phyloP scores from a whole-genome alignment of 23 tunicate species.

The Phallusia fumigata region DNA sequence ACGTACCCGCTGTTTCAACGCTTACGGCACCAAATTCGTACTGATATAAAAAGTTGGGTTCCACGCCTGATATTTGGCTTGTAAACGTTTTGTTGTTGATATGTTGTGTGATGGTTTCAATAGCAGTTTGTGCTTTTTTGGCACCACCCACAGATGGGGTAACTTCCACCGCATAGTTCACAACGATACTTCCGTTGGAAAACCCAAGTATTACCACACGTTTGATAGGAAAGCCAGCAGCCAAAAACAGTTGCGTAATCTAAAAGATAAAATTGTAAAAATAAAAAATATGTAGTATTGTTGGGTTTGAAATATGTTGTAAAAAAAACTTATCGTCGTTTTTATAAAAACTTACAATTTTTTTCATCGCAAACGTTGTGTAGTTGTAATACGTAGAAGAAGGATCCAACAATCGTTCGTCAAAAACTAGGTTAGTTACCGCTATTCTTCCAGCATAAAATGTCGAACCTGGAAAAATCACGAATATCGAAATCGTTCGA shows the following conservation, averaged over 20 bases:
- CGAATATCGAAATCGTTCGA: neutral
- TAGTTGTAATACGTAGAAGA: neutral
- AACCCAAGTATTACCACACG: neutral
- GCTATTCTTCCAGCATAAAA: neutral
- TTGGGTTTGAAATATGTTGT: too few relatives aligned
- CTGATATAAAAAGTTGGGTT: neutral
- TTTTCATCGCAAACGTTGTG: neutral
- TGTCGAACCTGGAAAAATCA: neutral
- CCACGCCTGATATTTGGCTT: neutral
- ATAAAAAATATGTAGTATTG: too few relatives aligned
- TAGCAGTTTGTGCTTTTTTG: neutral
- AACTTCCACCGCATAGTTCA: neutral
- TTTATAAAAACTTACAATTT: neutral
- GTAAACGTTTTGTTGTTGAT: neutral
- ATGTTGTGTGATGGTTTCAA: neutral
- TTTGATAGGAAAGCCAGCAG: neutral
- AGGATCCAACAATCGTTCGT: neutral
- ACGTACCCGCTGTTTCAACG: neutral
- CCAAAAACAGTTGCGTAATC: slow-evolving; percentile 9
- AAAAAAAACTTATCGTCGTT: too few relatives aligned
- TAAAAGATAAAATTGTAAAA: neutral
- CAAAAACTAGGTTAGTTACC: neutral
- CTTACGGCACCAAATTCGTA: neutral
- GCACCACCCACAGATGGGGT: neutral
- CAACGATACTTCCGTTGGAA: neutral